These are phyloP conservation scores for Stegodyphus mimosarum DNA, from an alignment of 1,140 invertebrate genomes.

Conservation along the genomic window DNA sequence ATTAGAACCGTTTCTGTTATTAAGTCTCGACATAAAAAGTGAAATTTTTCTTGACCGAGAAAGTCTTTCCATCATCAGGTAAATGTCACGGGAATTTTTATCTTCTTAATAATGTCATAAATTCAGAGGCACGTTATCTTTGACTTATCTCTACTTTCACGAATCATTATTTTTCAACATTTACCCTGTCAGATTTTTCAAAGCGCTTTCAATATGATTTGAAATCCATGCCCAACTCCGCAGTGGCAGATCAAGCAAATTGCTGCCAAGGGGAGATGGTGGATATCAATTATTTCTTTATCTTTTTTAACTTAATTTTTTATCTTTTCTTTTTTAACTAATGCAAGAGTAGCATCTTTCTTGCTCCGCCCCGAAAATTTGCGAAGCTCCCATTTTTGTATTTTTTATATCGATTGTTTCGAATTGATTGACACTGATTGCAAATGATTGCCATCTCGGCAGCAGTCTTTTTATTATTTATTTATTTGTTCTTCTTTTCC, in stretches of 20 bases:
- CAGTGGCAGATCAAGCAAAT: slow-evolving; percentile 12
- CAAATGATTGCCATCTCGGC: slow-evolving; percentile 54
- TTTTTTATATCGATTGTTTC: slow-evolving; percentile 38
- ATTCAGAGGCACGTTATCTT: too few relatives aligned
- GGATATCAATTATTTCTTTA: slow-evolving; percentile 49
- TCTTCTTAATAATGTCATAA: too few relatives aligned
- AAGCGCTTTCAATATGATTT: slow-evolving; percentile 23
- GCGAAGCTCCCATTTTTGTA: slow-evolving; percentile 24
- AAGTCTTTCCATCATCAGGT: too few relatives aligned
- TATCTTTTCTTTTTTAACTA: too few relatives aligned
- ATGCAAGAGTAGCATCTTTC: background rate
- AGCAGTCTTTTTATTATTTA: slow-evolving; percentile 20
- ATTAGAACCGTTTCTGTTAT: too few relatives aligned
- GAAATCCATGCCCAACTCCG: slow-evolving; percentile 18
- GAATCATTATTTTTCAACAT: background rate
- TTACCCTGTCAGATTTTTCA: slow-evolving; percentile 37
- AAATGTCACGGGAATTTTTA: too few relatives aligned
- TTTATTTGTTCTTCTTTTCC: background rate
- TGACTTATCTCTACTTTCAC: too few relatives aligned
- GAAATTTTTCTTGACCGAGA: too few relatives aligned
- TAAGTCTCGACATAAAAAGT: too few relatives aligned
- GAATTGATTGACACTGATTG: slow-evolving; percentile 59
- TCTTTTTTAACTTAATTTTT: background rate
- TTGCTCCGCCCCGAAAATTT: slow-evolving; percentile 45
- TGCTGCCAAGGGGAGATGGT: slow-evolving; percentile 12